Evolutionary conservation across 2,797 vertebrate species (phyloP).

Genomic region (Neosalanx taihuensis): DNA sequence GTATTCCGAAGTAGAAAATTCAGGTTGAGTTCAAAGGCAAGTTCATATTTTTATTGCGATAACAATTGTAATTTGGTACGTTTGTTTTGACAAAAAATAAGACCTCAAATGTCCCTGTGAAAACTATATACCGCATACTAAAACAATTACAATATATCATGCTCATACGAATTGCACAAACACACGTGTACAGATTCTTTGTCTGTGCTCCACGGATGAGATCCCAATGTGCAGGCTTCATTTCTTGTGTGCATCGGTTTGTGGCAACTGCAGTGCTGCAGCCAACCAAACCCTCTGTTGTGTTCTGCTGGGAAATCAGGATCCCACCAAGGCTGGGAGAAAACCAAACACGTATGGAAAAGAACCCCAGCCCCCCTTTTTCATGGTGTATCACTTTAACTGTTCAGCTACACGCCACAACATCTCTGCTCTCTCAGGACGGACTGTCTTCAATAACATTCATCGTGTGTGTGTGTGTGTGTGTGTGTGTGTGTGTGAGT

Average conservation of each 20-base stretch:
- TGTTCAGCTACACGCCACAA: slow-evolving; percentile 46
- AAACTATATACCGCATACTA: slow-evolving; percentile 35
- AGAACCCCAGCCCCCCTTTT: slow-evolving; percentile 16
- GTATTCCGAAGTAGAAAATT: too few species aligned
- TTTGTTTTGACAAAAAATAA: slow-evolving; percentile 23
- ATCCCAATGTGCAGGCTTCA: slow-evolving; percentile 3
- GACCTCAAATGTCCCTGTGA: slow-evolving; percentile 32
- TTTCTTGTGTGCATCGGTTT: slow-evolving; percentile 11
- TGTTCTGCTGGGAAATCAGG: slow-evolving; percentile 46
- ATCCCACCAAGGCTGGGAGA: slow-evolving; percentile 43
- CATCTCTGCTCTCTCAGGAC: slow-evolving; percentile 13
- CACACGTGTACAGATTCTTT: not conserved
- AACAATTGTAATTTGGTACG: not conserved
- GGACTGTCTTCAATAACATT: slow-evolving; percentile 31
- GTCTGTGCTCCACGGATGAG: not conserved
- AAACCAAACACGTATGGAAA: slow-evolving; percentile 31
- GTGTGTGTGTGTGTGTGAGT: slow-evolving; percentile 15
- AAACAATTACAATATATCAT: slow-evolving; percentile 36
- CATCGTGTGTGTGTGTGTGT: slow-evolving; percentile 29
- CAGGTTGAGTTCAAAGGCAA: too few species aligned
- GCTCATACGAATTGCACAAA: slow-evolving; percentile 23
- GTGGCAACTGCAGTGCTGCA: slow-evolving; percentile 2
- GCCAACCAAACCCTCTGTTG: slow-evolving; percentile 18
- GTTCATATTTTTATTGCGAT: too few species aligned
- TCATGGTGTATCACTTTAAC: slow-evolving; percentile 41